Evolutionary conservation across 2,888 invertebrate species (phyloP).

Genomic region (Stenodera caucasica): DNA sequence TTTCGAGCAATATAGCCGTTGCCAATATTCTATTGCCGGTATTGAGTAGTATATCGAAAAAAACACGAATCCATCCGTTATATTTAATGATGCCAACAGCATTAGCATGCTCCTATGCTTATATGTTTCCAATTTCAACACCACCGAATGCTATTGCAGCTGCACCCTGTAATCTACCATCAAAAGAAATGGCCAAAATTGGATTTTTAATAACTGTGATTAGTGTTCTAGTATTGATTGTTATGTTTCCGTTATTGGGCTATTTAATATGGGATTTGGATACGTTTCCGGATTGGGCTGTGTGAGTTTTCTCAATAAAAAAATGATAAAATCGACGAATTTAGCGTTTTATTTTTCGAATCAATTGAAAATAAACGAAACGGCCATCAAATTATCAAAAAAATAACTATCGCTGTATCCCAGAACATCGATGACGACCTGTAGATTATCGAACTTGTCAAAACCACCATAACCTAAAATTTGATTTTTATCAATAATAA

Average conservation of each 20-base stretch:
- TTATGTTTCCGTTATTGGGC: slow-evolving; percentile 74
- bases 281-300: slow-evolving; percentile 51
- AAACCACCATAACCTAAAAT: too few species aligned
- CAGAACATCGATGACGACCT: too few species aligned
- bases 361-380: too few species aligned
- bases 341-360: too few species aligned
- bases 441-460: too few species aligned
- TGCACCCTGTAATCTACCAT: slow-evolving; percentile 75
- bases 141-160: slow-evolving; percentile 92
- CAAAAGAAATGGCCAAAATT: slow-evolving; percentile 72
- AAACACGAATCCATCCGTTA: slow-evolving; percentile 73
- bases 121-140: slow-evolving; percentile 90
- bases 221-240: slow-evolving; percentile 67
- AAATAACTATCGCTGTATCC: too few species aligned
- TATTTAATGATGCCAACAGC: slow-evolving; percentile 89
- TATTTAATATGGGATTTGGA: slow-evolving; percentile 65
- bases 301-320: too few species aligned
- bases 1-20: slow-evolving; percentile 89
- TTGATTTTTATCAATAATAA: too few species aligned
- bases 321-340: too few species aligned
- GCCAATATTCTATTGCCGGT: slow-evolving; percentile 87
- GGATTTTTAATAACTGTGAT: slow-evolving; percentile 76
- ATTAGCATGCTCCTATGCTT: slow-evolving; percentile 84
- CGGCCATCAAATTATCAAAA: too few species aligned
- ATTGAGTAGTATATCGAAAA: slow-evolving; percentile 71